Evolutionary conservation across 1,140 invertebrate genomes (phyloP), one percentile per base, ranked within the genome.

Genomic region (Laupala kohalensis): DNA sequence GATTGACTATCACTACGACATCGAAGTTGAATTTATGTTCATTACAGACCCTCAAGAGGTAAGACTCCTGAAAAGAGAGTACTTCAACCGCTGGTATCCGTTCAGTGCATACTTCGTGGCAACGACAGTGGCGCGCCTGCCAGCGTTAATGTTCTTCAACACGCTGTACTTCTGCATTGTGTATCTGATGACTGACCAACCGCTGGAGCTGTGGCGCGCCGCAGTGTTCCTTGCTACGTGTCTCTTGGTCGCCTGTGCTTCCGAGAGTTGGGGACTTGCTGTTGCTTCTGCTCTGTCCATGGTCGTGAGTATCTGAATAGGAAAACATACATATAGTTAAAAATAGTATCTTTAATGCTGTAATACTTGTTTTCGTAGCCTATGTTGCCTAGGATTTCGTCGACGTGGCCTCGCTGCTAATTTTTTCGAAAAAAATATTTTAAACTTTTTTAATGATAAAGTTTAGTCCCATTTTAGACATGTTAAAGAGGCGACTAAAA

Each of bases 1-100:
- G 12, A 13, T 62, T n/a, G n/a, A n/a, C n/a, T n/a, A n/a, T n/a
- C n/a, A n/a, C n/a, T n/a, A n/a, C n/a, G n/a, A 2, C 63, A 6
- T 64, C 63, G 24, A 6, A 5, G 6, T 67, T 24, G 19, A 24
- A 71, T 72, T 74, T 73, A 75, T 75, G 80, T 79, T 76, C 75
- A 78, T 86, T 87, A 29, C 80, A 97, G 89, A 90, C 83, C 89
- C 90, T 0, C 79, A 84, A 69, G 89, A 91, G 79, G 85, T 90
- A 77, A 82, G 85, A 37, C 82, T 90, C 65, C 84, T 91, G 75
- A 83, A 87, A 13, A 79, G 89, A 74, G 90, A 92, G 78, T 89
- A 90, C 78, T 85, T 90, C 74, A 92, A 92, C 78, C 87, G 88
- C 64, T 92, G 90, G 90, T 92, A 92, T 79, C 88, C 89, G 73